phyloP scores from a whole-genome alignment of 2,888 invertebrate genomes.

The Anoplius nigerrimus region DNA sequence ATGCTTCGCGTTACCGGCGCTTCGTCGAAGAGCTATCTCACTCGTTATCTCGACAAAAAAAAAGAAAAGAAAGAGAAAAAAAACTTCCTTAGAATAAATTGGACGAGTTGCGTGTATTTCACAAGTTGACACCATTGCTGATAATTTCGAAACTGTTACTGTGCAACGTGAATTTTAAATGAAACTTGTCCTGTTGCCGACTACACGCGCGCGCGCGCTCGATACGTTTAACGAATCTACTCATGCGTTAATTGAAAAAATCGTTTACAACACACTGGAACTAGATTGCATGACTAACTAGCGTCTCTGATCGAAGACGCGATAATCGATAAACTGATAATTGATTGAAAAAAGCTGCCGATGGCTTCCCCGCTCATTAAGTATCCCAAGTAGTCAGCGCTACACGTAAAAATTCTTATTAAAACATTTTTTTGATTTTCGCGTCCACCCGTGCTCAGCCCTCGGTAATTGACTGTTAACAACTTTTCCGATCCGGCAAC shows the following conservation, averaged over 20 bases:
- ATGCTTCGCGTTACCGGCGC: too few species aligned
- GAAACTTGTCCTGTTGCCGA: constrained; percentile 17
- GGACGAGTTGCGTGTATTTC: too few species aligned
- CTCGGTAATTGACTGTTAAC: too few species aligned
- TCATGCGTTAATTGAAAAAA: constrained; percentile 37
- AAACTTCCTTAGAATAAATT: too few species aligned
- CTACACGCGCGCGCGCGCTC: constrained; percentile 18
- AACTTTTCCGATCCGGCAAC: too few species aligned
- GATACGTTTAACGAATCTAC: constrained; percentile 23
- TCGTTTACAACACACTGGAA: constrained; percentile 16
- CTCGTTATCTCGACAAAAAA: too few species aligned
- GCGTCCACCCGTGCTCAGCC: too few species aligned
- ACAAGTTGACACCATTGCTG: not conserved
- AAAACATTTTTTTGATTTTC: too few species aligned
- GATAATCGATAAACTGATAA: constrained; percentile 20
- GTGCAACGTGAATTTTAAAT: constrained; percentile 31
- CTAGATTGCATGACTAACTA: constrained; percentile 27
- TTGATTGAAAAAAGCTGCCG: not conserved
- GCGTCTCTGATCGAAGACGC: constrained; percentile 21
- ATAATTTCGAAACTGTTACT: constrained; percentile 16
- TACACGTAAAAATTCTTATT: too few species aligned
- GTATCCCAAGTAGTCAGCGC: too few species aligned
- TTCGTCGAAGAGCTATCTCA: too few species aligned
- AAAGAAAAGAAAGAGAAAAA: too few species aligned
- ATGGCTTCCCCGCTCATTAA: not conserved